Base-by-base conservation (phyloP, 2,888 invertebrate species). In the Epirrita christyi region DNA sequence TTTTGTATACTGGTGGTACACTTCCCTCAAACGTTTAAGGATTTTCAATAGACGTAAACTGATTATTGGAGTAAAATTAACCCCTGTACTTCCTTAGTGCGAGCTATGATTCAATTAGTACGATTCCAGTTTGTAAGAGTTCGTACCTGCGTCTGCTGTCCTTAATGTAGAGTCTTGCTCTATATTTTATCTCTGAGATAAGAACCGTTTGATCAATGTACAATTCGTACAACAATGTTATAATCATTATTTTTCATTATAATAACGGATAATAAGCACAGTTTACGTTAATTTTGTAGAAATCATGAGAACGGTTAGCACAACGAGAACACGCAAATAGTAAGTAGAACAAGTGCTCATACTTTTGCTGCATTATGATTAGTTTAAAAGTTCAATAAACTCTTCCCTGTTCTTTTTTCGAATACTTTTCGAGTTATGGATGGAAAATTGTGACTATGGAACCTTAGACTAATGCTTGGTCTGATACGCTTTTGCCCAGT, bases 141-240 rank as follows among this genome's bases (percentile, higher is more conserved):
- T 6, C 38, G 8, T 14, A 38, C 8, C 11, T 36, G 11, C n/a
- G 14, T 8, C 14, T 13, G 1, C 14, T 8, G 45, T 36, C 36
- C 44, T 6, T 46, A 36, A 32, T 27, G 10, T 13, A 9, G 21
- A n/a, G 7, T n/a, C 37, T 8, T 9, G 6, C 6, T 2, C 3
- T 8, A 40, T 3, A 46, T 59, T 55, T 36, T 40, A 2, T 0
- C 55, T 55, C 59, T 13, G 13, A 27, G 51, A 40, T 73, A 78
- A 82, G 80, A 81, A 85, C 85, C 81, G 85, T 86, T 83, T 81
- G 83, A 82, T 81, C 79, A 76, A 74, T 72, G 73, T 32, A 32
- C 51, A 58, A 48, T 21, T 59, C 38, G 28, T 55, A 61, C 7
- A 60, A 72, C 63, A 67, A 71, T 73, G 70, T 76, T 69, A 71